These are phyloP conservation scores for Lemur catta DNA, from an alignment of 2,797 vertebrate species.

Conservation along the genomic window DNA sequence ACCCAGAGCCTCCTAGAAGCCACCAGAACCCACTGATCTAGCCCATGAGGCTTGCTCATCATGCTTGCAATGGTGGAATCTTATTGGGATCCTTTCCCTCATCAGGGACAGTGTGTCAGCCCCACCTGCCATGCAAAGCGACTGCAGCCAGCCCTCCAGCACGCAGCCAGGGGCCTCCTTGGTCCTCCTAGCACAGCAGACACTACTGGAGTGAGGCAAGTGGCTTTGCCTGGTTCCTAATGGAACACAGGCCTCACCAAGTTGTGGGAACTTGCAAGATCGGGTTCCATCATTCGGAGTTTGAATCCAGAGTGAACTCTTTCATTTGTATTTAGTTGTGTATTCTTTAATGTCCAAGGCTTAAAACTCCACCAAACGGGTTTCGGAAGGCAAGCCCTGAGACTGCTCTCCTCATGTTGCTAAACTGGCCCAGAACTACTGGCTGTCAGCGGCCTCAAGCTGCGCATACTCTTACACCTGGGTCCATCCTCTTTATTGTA, in stretches of 20 bases:
- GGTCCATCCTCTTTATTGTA: background rate
- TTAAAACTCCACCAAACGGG: background rate
- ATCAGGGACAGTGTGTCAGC: accelerated
- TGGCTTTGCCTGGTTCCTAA: background rate
- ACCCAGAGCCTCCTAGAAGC: background rate
- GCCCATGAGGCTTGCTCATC: background rate
- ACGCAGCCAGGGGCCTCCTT: background rate
- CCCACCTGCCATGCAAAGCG: too few relatives aligned
- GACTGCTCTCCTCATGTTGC: background rate
- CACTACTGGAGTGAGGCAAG: background rate
- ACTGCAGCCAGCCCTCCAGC: background rate
- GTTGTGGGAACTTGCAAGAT: background rate
- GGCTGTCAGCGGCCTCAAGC: background rate
- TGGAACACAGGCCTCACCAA: background rate
- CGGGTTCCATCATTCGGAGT: background rate
- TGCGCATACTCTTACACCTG: background rate
- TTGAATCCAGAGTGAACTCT: background rate
- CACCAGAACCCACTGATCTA: too few relatives aligned
- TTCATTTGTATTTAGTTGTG: background rate
- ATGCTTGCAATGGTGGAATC: background rate
- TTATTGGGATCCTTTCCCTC: background rate
- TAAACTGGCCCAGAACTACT: background rate
- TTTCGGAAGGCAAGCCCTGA: background rate
- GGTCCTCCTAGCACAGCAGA: accelerated
- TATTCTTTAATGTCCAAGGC: background rate